Conservation (phyloP, 2,113 vertebrate genomes). For the Microtus pennsylvanicus region DNA sequence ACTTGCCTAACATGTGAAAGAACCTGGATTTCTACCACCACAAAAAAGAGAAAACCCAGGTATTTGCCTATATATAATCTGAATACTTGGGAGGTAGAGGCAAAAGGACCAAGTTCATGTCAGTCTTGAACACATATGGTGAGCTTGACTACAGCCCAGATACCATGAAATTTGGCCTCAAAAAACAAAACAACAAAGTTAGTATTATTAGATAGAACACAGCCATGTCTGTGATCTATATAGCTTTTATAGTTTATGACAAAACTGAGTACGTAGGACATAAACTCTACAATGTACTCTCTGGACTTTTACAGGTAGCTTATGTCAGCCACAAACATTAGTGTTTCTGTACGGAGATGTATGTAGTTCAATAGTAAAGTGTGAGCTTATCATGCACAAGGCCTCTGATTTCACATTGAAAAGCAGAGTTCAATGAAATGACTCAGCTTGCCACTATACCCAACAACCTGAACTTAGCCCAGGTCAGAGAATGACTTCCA, state of each 20-base stretch:
- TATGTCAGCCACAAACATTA: conserved; percentile 3
- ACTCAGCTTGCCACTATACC: not conserved
- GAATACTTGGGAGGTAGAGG: not conserved
- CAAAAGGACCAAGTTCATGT: not conserved
- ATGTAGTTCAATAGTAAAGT: not conserved
- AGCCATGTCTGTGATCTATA: not conserved
- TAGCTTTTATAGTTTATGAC: not conserved
- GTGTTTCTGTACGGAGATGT: not conserved
- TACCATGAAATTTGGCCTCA: not conserved
- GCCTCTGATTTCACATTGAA: not conserved
- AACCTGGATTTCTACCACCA: not conserved
- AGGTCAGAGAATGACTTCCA: not conserved
- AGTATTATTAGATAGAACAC: not conserved
- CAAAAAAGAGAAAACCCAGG: not conserved
- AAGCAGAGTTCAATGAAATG: not conserved
- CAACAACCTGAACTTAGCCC: not conserved
- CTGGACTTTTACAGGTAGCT: conserved; percentile 20
- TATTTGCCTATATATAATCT: not conserved
- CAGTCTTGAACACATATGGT: not conserved
- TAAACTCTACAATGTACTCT: conserved; percentile 9
- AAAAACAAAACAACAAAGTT: not conserved
- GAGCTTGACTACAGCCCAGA: not conserved
- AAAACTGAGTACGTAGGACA: not conserved
- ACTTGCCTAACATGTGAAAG: not conserved
- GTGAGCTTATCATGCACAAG: not conserved